Evolutionary conservation across 2,888 invertebrate genomes (phyloP), one percentile per base, ranked within the genome.

Genomic region (Dasypogon diadema): DNA sequence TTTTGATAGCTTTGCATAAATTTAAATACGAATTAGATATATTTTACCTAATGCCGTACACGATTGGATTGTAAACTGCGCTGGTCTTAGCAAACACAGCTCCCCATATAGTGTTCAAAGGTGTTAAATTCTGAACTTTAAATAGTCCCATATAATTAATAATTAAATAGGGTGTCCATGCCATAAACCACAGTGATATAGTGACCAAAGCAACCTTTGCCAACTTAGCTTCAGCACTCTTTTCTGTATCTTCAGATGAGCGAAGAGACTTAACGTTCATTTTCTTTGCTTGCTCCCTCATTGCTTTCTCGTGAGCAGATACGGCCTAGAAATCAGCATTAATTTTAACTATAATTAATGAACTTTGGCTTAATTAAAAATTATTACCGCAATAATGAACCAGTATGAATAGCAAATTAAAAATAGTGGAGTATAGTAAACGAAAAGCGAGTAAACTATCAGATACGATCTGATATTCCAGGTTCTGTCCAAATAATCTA

Each of bases 11-110:
- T n/a, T n/a, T n/a, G n/a, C n/a, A n/a, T n/a, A n/a, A n/a, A n/a
- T n/a, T n/a, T n/a, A n/a, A n/a, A n/a, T n/a, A n/a, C n/a, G n/a
- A n/a, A n/a, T n/a, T n/a, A n/a, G n/a, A n/a, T n/a, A n/a, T n/a
- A 12, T 48, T 73, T 83, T 82, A 93, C 93, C 94, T 95, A 86
- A 95, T 95, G 81, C 94, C 95, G 84, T 96, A 96, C 79, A 96
- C 95, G 84, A 95, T 94, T 22, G 95, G 95, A 87, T 96, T 96
- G 88, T 95, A 95, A 78, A 93, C 93, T 79, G 95, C 94, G 81
- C 94, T 95, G 78, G 95, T 93, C 87, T 97, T 97, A 77, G 96
- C 96, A 84, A 97, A 96, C 80, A 96, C 89, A 37, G 96, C 94
- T 72, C 94, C 94, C 93, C 95, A 94, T 85, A 95, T 94, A 74